Conservation (phyloP, 2,888 invertebrate species). For the Thymelicus lineola region DNA sequence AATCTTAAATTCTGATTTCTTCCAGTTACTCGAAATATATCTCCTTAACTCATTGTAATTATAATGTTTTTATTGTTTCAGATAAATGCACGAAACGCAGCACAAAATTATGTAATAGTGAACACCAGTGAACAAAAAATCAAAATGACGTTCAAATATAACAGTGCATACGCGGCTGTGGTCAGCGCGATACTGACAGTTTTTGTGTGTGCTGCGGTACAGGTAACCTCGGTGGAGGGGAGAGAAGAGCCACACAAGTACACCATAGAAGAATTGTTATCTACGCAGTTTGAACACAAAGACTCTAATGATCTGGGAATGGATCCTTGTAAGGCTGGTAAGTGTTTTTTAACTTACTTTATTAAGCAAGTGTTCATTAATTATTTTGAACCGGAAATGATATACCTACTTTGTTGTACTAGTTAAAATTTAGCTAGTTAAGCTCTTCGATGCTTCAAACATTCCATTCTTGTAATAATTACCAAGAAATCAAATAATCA, state of each 20-base stretch:
- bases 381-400: no score
- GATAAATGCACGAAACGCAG: constrained; percentile 49
- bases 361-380: no score
- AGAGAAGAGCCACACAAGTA: constrained; percentile 79
- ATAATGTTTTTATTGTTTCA: constrained; percentile 64
- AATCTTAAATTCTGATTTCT: no score
- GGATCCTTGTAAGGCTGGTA: constrained; percentile 95
- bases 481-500: no score
- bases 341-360: constrained; percentile 57
- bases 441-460: no score
- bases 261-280: constrained; percentile 89
- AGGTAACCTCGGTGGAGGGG: constrained; percentile 61
- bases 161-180: constrained; percentile 56
- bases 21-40: no score
- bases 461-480: no score
- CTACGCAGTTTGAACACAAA: constrained; percentile 87
- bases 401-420: no score
- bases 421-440: no score
- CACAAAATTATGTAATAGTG: constrained; percentile 68
- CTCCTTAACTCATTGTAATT: no score
- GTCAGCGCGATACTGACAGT: constrained; percentile 62
- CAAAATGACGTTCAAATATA: constrained; percentile 65
- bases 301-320: constrained; percentile 91
- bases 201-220: constrained; percentile 54
- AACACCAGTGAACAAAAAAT: constrained; percentile 51